Evolutionary conservation across 2,888 invertebrate genomes (phyloP).

Genomic region (Eupithecia vulgata): DNA sequence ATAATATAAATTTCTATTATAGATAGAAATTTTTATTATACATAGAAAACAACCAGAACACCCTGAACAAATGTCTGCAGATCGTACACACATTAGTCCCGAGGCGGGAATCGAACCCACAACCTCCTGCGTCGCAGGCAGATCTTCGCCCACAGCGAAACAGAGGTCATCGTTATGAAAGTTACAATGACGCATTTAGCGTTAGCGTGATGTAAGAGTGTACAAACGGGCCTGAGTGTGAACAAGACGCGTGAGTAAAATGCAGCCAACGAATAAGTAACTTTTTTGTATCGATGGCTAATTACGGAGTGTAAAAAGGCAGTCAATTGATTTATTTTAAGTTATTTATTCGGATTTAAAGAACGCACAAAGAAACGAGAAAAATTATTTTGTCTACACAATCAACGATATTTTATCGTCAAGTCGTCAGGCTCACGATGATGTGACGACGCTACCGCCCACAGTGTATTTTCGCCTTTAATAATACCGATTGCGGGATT

Average conservation of each 20-base stretch:
- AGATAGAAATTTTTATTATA: too few relatives aligned
- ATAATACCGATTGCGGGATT: slow-evolving; percentile 64
- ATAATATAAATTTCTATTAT: too few relatives aligned
- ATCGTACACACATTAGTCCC: too few relatives aligned
- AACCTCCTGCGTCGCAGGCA: too few relatives aligned
- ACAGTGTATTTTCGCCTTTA: not conserved
- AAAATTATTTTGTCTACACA: not conserved
- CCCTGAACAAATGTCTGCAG: too few relatives aligned
- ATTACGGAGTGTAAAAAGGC: not conserved
- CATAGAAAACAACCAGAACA: too few relatives aligned
- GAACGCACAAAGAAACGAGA: not conserved
- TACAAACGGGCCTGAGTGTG: not conserved
- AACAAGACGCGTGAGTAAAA: not conserved
- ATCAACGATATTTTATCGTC: not conserved
- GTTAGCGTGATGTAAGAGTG: too few relatives aligned
- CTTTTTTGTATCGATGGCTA: not conserved
- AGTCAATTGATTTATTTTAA: not conserved
- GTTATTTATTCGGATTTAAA: not conserved
- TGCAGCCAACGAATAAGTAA: not conserved
- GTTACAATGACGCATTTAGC: too few relatives aligned
- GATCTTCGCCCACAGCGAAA: too few relatives aligned
- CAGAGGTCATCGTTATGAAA: too few relatives aligned
- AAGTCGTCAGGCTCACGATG: not conserved
- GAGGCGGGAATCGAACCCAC: too few relatives aligned
- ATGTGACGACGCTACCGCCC: not conserved